Evolutionary conservation across 2,797 vertebrate species (phyloP), one percentile per base, ranked within the genome.

Genomic region (Pantherophis alleghaniensis): DNA sequence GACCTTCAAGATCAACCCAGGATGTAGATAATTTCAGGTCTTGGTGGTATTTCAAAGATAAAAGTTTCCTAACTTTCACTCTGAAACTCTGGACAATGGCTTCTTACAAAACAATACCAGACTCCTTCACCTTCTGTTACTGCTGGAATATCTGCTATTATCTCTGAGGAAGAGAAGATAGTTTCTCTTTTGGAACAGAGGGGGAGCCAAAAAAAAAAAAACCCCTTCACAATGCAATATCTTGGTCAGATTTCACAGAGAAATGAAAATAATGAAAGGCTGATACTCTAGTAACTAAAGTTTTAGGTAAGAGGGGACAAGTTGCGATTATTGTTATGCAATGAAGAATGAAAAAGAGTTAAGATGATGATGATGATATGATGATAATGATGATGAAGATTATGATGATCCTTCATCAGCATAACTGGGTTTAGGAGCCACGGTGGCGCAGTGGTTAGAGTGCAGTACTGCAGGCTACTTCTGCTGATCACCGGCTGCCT

Each of bases 1-100:
- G 92, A n/a, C 96, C 96, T 96, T 95, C 83, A 93, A 96, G 96
- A 96, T 97, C 97, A 96, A 91, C 93, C 20, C 12, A 96, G 95
- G 92, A 92, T 94, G 94, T 86, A 96, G 96, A 96, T 94, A 94
- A 96, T 95, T 97, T 93, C 92, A 91, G 96, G 95, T 96, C 95
- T 96, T 92, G 66, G 92, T 95, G 95, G 96, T 94, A 96, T 95
- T 96, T 94, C 90, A 93, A 90, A 95, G 95, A 95, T 93, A 88
- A 89, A 96, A 94, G 90, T 32, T 87, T 96, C 56, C 93, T 96
- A 93, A 98, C 97, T 97, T 96, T 96, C 89, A 88, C 90, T 90
- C 92, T 97, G 95, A 97, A 96, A 97, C 96, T 96, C 93, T 6
- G 59, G 93, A 96, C 95, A 94, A 93, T 96, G 93, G 92, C 69